Evolutionary conservation across 2,797 vertebrate species (phyloP).

Genomic region (Danio tinwini): DNA sequence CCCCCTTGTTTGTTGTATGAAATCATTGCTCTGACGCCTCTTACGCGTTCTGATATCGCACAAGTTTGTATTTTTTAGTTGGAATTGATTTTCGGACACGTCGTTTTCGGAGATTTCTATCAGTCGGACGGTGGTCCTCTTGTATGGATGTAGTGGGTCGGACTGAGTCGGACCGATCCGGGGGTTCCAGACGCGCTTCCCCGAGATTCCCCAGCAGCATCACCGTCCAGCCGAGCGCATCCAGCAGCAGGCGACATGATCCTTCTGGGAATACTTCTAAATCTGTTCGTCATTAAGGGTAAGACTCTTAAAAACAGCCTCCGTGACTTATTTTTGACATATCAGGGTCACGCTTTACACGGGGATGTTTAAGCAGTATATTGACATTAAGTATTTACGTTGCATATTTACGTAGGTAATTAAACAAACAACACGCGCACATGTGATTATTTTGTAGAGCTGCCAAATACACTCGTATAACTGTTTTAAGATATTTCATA

Average conservation of each 20-base stretch:
- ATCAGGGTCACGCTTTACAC: conserved; percentile 20
- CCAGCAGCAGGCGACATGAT: conserved; percentile 66
- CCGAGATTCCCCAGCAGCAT: conserved; percentile 54
- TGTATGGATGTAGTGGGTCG: conserved; percentile 53
- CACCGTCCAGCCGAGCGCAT: conserved; percentile 42
- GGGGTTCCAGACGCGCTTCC: conserved; percentile 49
- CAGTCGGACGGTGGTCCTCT: conserved; percentile 40
- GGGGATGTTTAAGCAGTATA: background rate
- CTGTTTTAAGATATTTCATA: background rate
- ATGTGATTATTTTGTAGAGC: background rate
- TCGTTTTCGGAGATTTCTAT: conserved; percentile 38
- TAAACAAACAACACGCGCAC: background rate
- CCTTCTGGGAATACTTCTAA: conserved; percentile 66
- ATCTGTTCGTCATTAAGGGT: conserved; percentile 72
- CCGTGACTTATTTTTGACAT: conserved; percentile 22
- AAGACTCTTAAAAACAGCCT: conserved; percentile 46
- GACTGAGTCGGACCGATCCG: conserved; percentile 51
- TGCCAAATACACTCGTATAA: background rate
- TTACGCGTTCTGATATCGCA: background rate
- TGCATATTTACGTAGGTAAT: conserved; percentile 5
- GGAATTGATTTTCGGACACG: conserved; percentile 30
- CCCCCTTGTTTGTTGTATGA: background rate
- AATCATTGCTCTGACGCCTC: conserved; percentile 5
- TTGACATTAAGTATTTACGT: conserved; percentile 26
- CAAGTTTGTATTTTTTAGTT: conserved; percentile 26